A percentile compares a stretch with the other conserved stretches of the same genome.
Conservation (phyloP, 2,888 invertebrate genomes). For the Caenorhabditis parvicauda region DNA sequence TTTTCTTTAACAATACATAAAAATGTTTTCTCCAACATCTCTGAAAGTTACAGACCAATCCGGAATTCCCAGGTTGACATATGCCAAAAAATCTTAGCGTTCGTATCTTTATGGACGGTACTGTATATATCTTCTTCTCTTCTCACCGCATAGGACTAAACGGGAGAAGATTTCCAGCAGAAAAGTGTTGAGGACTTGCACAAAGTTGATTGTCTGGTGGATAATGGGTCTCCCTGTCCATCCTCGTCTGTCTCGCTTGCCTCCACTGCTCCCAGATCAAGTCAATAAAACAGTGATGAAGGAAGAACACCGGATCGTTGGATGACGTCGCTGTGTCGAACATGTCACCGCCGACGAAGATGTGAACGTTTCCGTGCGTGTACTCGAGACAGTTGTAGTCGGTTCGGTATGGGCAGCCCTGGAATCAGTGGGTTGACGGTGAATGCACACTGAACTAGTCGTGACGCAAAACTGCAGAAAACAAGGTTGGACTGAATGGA, state of each 20-base stretch:
- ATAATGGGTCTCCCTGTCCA: constrained; percentile 35
- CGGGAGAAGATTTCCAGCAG: constrained; percentile 33
- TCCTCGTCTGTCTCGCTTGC: constrained; percentile 19
- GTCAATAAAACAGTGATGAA: constrained; percentile 64
- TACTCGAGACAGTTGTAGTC: constrained; percentile 49
- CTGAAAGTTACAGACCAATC: too few species aligned
- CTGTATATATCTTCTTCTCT: too few species aligned
- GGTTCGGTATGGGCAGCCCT: constrained; percentile 43
- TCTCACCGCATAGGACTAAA: constrained; percentile 33
- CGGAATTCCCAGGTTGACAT: too few species aligned
- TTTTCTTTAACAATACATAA: too few species aligned
- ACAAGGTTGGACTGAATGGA: neutral
- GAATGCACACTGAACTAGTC: too few species aligned
- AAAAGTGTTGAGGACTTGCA: constrained; percentile 48
- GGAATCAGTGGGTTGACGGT: too few species aligned
- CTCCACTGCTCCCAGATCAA: constrained; percentile 61
- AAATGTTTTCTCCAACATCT: too few species aligned
- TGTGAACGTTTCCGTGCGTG: constrained; percentile 53
- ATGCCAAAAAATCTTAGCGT: too few species aligned
- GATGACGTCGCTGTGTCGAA: constrained; percentile 49
- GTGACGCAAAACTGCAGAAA: neutral
- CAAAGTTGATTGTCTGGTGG: constrained; percentile 49
- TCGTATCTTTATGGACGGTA: too few species aligned
- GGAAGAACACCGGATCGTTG: constrained; percentile 63
- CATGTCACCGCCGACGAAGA: constrained; percentile 54